Conservation (phyloP, 2,797 vertebrate species). For the Tamandua tetradactyla region DNA sequence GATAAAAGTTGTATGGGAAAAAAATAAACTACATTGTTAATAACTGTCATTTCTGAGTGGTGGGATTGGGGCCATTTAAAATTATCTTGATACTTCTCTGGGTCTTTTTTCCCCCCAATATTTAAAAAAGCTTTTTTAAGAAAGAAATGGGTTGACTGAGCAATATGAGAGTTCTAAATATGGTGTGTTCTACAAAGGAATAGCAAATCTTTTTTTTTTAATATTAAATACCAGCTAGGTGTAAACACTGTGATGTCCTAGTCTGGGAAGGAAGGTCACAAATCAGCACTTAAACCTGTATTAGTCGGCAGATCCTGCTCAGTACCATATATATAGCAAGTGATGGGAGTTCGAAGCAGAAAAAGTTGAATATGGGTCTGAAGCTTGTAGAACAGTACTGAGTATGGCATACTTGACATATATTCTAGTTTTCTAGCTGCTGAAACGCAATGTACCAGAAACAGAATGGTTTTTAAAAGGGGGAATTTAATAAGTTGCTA, state of each 20-base stretch:
- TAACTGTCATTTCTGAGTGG: background rate
- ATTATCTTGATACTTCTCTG: background rate
- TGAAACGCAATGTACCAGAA: too few relatives aligned
- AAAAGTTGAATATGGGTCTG: background rate
- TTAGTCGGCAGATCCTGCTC: background rate
- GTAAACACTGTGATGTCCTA: background rate
- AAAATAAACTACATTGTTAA: background rate
- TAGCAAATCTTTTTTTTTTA: background rate
- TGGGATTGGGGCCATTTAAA: slow-evolving; percentile 1
- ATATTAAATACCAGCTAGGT: background rate
- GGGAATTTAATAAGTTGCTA: too few relatives aligned
- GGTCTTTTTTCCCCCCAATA: background rate
- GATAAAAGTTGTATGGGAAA: background rate
- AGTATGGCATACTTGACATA: background rate
- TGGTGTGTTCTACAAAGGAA: background rate
- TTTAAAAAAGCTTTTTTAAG: background rate
- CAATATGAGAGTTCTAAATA: background rate
- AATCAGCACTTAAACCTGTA: background rate
- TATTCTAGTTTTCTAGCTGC: too few relatives aligned
- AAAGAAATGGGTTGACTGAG: too few relatives aligned
- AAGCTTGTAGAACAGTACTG: background rate
- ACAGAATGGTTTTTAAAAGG: too few relatives aligned
- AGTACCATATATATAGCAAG: background rate
- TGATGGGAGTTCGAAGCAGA: background rate
- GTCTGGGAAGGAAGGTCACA: background rate